These are phyloP conservation scores for Pristionchus fissidentatus DNA, from an alignment of 2,888 invertebrate genomes.

Conservation along the genomic window DNA sequence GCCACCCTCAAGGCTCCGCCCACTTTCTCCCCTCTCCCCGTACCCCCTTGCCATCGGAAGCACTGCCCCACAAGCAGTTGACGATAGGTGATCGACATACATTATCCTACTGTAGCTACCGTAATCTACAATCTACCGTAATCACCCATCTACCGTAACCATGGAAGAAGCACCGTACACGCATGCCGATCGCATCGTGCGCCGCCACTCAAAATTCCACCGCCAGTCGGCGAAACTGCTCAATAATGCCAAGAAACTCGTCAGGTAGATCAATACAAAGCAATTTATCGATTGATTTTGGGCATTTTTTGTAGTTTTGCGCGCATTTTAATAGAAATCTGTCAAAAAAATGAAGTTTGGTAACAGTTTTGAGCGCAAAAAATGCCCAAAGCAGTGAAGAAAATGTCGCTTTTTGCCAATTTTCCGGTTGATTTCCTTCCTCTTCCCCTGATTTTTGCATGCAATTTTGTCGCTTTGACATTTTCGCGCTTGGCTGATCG, in stretches of 20 bases:
- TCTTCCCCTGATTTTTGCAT: too few relatives aligned
- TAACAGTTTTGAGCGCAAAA: too few relatives aligned
- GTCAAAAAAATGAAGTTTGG: too few relatives aligned
- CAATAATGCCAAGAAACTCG: slow-evolving; percentile 41
- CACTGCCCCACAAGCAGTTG: too few relatives aligned
- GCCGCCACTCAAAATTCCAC: slow-evolving; percentile 23
- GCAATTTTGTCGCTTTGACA: too few relatives aligned
- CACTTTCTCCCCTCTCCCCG: slow-evolving; percentile 2
- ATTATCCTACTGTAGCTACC: neutral
- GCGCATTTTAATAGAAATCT: too few relatives aligned
- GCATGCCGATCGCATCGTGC: neutral
- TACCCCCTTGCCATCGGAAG: neutral
- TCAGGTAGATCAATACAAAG: neutral
- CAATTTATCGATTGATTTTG: neutral
- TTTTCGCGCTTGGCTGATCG: too few relatives aligned
- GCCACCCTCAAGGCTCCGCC: neutral
- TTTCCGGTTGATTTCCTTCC: too few relatives aligned
- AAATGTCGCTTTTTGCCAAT: too few relatives aligned
- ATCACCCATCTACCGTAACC: neutral
- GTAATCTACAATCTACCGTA: neutral
- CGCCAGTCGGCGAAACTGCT: neutral
- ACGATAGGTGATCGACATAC: slow-evolving; percentile 5
- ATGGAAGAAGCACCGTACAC: slow-evolving; percentile 28
- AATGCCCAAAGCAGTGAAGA: too few relatives aligned
- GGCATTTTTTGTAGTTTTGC: neutral